Evolutionary conservation across 2,113 vertebrate genomes (phyloP).

Genomic region (Pseudorhombus dupliciocellatus): DNA sequence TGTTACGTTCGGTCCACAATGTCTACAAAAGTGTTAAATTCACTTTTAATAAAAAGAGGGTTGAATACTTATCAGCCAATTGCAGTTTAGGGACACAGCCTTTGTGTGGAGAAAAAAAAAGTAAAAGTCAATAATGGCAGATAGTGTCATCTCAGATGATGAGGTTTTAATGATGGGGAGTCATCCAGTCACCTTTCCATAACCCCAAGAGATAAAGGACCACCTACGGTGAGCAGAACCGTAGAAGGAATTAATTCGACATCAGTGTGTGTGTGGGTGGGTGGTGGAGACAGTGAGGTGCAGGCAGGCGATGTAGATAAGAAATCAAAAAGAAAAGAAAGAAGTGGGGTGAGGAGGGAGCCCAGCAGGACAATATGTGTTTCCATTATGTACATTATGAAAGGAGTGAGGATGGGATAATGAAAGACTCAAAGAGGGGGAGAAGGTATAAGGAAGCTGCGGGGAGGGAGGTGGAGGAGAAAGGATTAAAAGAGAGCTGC

Average conservation of each 20-base stretch:
- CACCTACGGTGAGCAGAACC: conserved; percentile 45
- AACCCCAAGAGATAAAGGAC: conserved; percentile 69
- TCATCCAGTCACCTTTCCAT: conserved; percentile 65
- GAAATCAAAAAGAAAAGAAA: conserved; percentile 25
- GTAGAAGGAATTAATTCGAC: conserved; percentile 62
- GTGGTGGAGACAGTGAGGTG: conserved; percentile 20
- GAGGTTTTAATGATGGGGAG: conserved; percentile 75
- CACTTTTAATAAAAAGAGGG: conserved; percentile 47
- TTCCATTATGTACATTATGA: conserved; percentile 23
- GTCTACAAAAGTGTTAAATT: conserved; percentile 43
- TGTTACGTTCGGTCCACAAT: conserved; percentile 37
- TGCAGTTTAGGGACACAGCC: conserved; percentile 53
- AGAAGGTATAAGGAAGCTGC: background rate
- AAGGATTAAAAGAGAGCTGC: conserved; percentile 9
- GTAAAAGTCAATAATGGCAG: conserved; percentile 63
- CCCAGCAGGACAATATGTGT: conserved; percentile 12
- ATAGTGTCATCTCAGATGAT: conserved; percentile 70
- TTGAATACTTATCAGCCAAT: conserved; percentile 53
- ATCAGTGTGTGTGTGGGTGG: conserved; percentile 20
- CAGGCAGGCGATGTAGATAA: conserved; percentile 38
- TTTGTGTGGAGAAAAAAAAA: conserved; percentile 32
- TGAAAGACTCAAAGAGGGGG: conserved; percentile 17
- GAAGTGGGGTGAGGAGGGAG: conserved; percentile 3
- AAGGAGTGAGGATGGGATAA: conserved; percentile 21
- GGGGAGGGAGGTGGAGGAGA: conserved; percentile 3